Percentiles rank a stretch among this genome's conserved stretches.
These are phyloP conservation scores for Vireo griseus DNA, from an alignment of 2,797 vertebrate species.

Conservation along the genomic window DNA sequence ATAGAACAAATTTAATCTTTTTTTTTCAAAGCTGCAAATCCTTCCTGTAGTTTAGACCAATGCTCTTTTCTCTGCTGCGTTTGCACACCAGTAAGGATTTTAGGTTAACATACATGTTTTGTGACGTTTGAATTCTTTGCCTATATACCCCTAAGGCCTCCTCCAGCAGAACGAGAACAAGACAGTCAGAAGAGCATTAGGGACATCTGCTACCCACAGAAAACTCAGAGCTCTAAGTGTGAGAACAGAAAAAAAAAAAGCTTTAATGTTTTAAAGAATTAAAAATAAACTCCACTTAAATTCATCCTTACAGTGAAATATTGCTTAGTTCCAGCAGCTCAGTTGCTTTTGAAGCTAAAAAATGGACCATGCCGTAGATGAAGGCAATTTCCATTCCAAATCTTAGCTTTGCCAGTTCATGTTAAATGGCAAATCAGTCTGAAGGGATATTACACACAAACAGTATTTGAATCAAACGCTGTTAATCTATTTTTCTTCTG, in stretches of 20 bases:
- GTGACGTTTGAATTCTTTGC: not conserved
- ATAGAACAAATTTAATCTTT: not conserved
- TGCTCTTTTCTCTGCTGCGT: not conserved
- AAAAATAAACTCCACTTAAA: not conserved
- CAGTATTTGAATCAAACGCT: constrained; percentile 21
- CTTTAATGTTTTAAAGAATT: not conserved
- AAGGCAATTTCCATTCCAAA: not conserved
- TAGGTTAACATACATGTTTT: not conserved
- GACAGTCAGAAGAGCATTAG: not conserved
- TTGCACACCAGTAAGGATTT: not conserved
- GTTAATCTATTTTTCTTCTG: constrained; percentile 65
- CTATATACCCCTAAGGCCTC: not conserved
- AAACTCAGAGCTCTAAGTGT: not conserved
- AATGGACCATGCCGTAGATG: not conserved
- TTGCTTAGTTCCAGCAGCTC: not conserved
- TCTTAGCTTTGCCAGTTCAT: not conserved
- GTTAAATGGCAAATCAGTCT: not conserved
- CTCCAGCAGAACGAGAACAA: not conserved
- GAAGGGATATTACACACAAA: not conserved
- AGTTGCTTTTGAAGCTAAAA: not conserved
- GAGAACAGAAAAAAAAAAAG: not conserved
- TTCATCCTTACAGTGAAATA: not conserved
- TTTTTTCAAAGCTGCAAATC: not conserved
- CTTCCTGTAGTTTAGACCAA: not conserved
- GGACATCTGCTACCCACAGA: not conserved